These are phyloP conservation scores for Zophobas atratus DNA, from an alignment of 1,140 invertebrate species.

Conservation along the genomic window DNA sequence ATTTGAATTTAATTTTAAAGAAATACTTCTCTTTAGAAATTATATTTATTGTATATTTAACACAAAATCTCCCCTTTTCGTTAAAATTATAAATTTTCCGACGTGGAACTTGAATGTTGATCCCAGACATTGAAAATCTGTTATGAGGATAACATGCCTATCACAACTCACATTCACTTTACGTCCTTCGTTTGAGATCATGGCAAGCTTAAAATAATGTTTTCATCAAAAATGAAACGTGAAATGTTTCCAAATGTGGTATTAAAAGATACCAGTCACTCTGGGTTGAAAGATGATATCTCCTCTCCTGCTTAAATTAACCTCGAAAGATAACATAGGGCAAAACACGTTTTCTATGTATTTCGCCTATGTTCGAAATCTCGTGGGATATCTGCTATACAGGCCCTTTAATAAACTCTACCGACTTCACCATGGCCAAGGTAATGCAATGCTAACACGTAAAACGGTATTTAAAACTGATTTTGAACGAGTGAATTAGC, in stretches of 20 bases:
- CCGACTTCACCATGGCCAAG: not conserved
- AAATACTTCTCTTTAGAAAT: too few relatives aligned
- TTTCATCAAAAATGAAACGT: slow-evolving; percentile 32
- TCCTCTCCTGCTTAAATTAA: slow-evolving; percentile 21
- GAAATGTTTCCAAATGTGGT: slow-evolving; percentile 25
- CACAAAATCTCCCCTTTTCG: too few relatives aligned
- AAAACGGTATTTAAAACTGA: slow-evolving; percentile 5
- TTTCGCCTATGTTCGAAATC: slow-evolving; percentile 9
- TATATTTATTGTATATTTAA: too few relatives aligned
- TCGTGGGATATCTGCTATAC: not conserved
- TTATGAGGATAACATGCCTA: slow-evolving; percentile 8
- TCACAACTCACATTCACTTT: slow-evolving; percentile 30
- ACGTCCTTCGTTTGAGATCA: slow-evolving; percentile 19
- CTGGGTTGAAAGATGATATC: slow-evolving; percentile 14
- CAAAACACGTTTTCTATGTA: slow-evolving; percentile 31
- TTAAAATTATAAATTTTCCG: too few relatives aligned
- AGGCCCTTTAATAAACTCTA: slow-evolving; percentile 18
- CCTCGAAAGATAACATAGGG: slow-evolving; percentile 28
- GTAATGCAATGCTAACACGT: not conserved
- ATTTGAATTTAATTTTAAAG: too few relatives aligned
- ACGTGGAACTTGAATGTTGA: not conserved
- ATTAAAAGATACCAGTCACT: slow-evolving; percentile 33
- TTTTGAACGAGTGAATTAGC: not conserved
- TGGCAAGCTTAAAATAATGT: slow-evolving; percentile 25
- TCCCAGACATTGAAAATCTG: slow-evolving; percentile 3